Evolutionary conservation across 2,113 vertebrate species (phyloP).

Genomic region (Hippocampus mohnikei): DNA sequence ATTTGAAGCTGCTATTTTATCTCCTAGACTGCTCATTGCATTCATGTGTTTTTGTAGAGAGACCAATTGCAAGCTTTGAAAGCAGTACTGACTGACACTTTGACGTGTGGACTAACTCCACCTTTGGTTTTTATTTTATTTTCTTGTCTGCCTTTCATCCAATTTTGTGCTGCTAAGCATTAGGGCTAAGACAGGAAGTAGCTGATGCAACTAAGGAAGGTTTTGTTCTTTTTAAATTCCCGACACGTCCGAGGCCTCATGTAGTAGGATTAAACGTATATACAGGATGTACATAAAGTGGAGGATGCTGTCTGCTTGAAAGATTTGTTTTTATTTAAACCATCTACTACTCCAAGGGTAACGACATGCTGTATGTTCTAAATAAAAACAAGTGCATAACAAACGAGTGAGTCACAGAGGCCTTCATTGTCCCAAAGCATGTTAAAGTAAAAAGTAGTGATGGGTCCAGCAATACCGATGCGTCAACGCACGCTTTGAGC

Average conservation of each 20-base stretch:
- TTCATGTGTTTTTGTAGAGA: not conserved
- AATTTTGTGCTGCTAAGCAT: conserved; percentile 48
- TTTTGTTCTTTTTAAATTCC: not conserved
- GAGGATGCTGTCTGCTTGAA: conserved; percentile 48
- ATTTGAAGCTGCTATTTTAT: not conserved
- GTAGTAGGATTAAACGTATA: conserved; percentile 27
- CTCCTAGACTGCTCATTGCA: not conserved
- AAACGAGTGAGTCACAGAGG: conserved; percentile 6
- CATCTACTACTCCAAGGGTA: conserved; percentile 30
- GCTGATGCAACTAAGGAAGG: conserved; percentile 42
- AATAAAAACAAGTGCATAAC: conserved; percentile 46
- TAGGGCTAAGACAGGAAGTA: conserved; percentile 59
- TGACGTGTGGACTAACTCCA: conserved; percentile 8
- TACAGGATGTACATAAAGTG: conserved; percentile 46
- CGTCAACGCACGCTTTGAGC: too few species aligned
- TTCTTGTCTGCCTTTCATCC: conserved; percentile 45
- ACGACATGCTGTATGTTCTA: conserved; percentile 59
- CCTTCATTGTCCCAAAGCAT: conserved; percentile 9
- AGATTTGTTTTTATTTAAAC: conserved; percentile 40
- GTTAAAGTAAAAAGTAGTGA: not conserved
- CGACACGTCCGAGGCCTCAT: conserved; percentile 21
- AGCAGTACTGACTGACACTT: conserved; percentile 18
- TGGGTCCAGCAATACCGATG: too few species aligned
- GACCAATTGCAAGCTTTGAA: not conserved
- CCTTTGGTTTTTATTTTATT: conserved; percentile 26